These are phyloP conservation scores for Apostichopus japonicus DNA, from an alignment of 35 echinoderm and acorn worm species.

Conservation along the genomic window DNA sequence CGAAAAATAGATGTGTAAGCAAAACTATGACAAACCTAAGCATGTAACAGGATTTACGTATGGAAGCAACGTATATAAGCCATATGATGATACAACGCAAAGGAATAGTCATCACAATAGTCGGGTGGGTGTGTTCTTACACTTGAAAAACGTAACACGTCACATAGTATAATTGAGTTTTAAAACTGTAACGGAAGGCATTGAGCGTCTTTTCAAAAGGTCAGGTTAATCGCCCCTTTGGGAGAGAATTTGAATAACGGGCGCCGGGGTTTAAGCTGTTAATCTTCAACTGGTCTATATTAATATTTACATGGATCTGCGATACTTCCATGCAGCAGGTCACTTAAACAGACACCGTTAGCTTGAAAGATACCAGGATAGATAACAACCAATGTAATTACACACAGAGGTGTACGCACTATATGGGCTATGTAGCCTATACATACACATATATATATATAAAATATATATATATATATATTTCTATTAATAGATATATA, in stretches of 20 bases:
- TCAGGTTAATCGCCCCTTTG: conserved; percentile 1
- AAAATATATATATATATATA: no score
- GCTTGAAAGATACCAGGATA: no score
- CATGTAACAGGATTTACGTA: not conserved
- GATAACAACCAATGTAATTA: no score
- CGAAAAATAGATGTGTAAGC: not conserved
- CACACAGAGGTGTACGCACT: no score
- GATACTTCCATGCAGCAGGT: not conserved
- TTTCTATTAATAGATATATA: no score
- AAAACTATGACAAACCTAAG: not conserved
- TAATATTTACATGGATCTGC: conserved; percentile 4
- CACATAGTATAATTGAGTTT: not conserved
- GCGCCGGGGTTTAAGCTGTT: conserved; percentile 1
- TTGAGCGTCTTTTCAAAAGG: not conserved
- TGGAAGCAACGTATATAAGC: not conserved
- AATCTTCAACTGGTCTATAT: not conserved
- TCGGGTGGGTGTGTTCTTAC: not conserved
- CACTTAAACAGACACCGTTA: not conserved
- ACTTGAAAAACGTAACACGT: not conserved
- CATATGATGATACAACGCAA: not conserved
- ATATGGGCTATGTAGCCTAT: no score
- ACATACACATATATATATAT: no score
- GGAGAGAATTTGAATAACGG: not conserved
- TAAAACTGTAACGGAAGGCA: not conserved
- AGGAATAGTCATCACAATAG: not conserved